Evolutionary conservation across 2,113 vertebrate species (phyloP).

Genomic region (Indri indri): DNA sequence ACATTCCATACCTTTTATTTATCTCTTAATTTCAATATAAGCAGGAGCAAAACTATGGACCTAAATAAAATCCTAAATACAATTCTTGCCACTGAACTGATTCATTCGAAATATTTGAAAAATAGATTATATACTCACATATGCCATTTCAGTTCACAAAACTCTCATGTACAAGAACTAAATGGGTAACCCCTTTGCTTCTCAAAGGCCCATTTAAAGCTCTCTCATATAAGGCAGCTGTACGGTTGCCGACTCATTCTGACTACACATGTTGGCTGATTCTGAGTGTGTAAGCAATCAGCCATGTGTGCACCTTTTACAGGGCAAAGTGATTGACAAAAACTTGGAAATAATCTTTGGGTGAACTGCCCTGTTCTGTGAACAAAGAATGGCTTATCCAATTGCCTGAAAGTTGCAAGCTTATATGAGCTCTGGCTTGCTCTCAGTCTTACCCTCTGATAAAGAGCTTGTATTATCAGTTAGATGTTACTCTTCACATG

Average conservation of each 20-base stretch:
- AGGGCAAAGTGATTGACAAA: conserved; percentile 60
- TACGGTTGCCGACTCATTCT: background rate
- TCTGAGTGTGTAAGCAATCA: conserved; percentile 43
- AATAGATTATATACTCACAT: background rate
- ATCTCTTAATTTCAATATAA: background rate
- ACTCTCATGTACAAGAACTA: background rate
- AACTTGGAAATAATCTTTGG: conserved; percentile 57
- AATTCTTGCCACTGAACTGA: background rate
- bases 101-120: conserved; percentile 11
- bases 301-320: conserved; percentile 54
- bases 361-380: conserved; percentile 35
- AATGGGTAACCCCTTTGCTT: conserved; percentile 23
- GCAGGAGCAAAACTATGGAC: background rate
- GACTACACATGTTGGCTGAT: conserved; percentile 56
- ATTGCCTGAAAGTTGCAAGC: conserved; percentile 25
- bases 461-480: conserved; percentile 36
- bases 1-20: background rate
- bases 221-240: background rate
- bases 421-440: background rate
- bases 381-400: conserved; percentile 48
- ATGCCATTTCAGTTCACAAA: background rate
- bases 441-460: conserved; percentile 24
- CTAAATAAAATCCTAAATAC: background rate
- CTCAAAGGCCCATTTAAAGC: background rate
- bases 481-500: conserved; percentile 31